Base-by-base conservation (phyloP, 2,888 invertebrate species). In the Lasioglossum villosulum region DNA sequence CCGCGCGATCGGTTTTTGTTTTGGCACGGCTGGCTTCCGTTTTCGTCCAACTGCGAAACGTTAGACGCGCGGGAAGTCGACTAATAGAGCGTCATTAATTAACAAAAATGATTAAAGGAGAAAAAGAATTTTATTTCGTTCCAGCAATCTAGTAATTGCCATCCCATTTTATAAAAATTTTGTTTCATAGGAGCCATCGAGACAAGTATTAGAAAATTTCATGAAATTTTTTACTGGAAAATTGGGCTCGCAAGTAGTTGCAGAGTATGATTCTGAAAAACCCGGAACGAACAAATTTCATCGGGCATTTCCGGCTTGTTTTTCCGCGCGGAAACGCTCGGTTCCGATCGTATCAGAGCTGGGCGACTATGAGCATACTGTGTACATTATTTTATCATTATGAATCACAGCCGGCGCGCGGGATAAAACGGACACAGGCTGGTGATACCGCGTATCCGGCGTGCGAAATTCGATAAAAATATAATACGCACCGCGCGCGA, bases 381-480 rank as follows among this genome's bases (percentile, higher is more conserved):
- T 30, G 59, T 30, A n/a, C 59, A 59, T 59, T 59, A 34, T 66
- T 66, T 66, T 66, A 66, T 66, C 66, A 34, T 66, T 66, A 30
- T 10, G 34, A 12, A 52, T 70, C 48, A 37, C n/a, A 34, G 56
- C 39, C 16, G 77, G 23, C 27, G 16, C 27, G 4, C 16, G 48
- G 27, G 30, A 23, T 34, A 10, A 39, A 19, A 63, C 45, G 27
- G 42, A 27, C 19, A 19, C 37, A 34, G 52, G 52, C 52, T 6
- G 63, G 34, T 37, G n/a, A 48, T 52, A 71, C 73, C 37, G 81
- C 56, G 63, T 56, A 73, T 75, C 68, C 39, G 48, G 66, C 37
- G 34, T 12, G n/a, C 68, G 73, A 70, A 66, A 75, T 75, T 39
- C 82, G 71, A 84, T 88, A 85, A 88, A 89, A 81, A 88, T 83